Conservation (phyloP, 2,888 invertebrate species). For the Sarcophaga variegata region DNA sequence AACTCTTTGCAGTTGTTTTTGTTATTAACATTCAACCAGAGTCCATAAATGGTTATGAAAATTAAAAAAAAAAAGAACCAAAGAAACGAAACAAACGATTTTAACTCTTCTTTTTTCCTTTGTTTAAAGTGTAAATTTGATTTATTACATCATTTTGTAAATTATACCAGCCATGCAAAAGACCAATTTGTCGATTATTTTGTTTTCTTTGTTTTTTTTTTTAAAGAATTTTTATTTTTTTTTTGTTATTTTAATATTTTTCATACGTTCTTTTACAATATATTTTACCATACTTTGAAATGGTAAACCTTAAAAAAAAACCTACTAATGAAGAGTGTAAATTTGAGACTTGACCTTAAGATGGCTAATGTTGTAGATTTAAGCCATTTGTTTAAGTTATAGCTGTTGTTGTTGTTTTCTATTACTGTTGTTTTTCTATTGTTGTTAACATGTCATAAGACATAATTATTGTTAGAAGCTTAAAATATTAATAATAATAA, state of each 20-base stretch:
- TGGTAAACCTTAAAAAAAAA: not conserved
- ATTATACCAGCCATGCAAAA: slow-evolving; percentile 59
- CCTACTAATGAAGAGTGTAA: not conserved
- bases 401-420: not conserved
- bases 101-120: slow-evolving; percentile 1
- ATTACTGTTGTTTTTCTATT: not conserved
- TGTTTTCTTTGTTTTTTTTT: not conserved
- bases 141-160: slow-evolving; percentile 64
- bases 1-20: not conserved
- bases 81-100: slow-evolving; percentile 6
- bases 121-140: slow-evolving; percentile 54
- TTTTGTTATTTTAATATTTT: slow-evolving; percentile 37
- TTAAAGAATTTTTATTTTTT: not conserved
- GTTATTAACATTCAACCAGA: not conserved
- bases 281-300: not conserved
- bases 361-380: not conserved
- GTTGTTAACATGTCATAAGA: slow-evolving; percentile 37
- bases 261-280: not conserved
- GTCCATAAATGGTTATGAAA: not conserved
- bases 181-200: slow-evolving; percentile 55
- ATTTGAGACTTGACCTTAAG: slow-evolving; percentile 62
- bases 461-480: slow-evolving; percentile 34
- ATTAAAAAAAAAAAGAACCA: not conserved
- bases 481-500: not conserved
- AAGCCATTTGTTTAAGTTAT: not conserved